phyloP scores from a whole-genome alignment of 2,797 vertebrate genomes.

The Thalassophryne amazonica region DNA sequence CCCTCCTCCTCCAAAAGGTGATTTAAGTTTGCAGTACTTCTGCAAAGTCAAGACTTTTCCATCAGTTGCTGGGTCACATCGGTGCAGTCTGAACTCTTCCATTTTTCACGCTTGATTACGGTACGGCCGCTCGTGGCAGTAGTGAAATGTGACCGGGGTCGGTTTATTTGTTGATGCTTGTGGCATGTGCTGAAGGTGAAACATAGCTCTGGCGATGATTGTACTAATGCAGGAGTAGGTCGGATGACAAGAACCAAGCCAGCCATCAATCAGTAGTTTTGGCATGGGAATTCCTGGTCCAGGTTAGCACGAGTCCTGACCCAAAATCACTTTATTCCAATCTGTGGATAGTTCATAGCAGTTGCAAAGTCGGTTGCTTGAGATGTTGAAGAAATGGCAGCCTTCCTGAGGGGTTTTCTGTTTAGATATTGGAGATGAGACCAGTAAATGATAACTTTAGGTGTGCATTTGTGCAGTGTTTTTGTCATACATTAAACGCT shows the following conservation, averaged over 20 bases:
- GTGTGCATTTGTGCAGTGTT: slow-evolving; percentile 36
- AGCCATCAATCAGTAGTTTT: not conserved
- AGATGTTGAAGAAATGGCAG: not conserved
- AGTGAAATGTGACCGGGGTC: slow-evolving; percentile 31
- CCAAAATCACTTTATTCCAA: too few relatives aligned
- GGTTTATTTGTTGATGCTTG: slow-evolving; percentile 43
- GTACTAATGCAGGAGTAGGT: slow-evolving; percentile 9
- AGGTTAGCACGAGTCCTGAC: too few relatives aligned
- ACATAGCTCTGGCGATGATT: slow-evolving; percentile 25
- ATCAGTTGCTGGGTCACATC: slow-evolving; percentile 3
- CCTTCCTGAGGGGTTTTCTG: not conserved
- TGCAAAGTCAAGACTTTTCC: not conserved
- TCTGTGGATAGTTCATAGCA: too few relatives aligned
- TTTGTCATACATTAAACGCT: slow-evolving; percentile 33
- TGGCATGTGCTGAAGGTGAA: slow-evolving; percentile 36
- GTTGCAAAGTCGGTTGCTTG: too few relatives aligned
- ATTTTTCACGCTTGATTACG: slow-evolving; percentile 29
- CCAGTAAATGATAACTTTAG: slow-evolving; percentile 38
- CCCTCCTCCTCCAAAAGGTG: too few relatives aligned
- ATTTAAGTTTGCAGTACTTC: too few relatives aligned
- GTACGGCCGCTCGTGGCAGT: slow-evolving; percentile 7
- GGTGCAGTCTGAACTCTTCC: not conserved
- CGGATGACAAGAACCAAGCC: slow-evolving; percentile 11
- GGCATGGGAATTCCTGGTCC: not conserved
- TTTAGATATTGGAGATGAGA: slow-evolving; percentile 27